Conservation (phyloP, 2,113 vertebrate genomes). For the Gila orcuttii region DNA sequence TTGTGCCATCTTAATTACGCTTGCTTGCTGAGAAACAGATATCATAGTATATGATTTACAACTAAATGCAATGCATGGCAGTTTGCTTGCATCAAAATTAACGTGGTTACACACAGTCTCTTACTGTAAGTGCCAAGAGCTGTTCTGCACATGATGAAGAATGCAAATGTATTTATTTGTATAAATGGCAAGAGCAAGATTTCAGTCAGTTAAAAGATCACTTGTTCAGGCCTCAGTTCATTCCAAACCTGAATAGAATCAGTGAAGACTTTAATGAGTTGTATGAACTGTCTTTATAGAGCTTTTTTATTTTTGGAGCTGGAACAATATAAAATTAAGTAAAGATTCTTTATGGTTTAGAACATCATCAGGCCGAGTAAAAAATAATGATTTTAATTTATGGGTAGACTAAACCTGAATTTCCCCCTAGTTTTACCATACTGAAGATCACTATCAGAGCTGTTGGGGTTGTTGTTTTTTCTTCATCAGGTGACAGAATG, state of each 20-base stretch:
- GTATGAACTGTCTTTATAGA: no score
- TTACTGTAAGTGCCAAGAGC: not conserved
- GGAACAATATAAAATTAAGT: no score
- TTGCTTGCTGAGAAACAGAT: conserved; percentile 45
- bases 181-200: not conserved
- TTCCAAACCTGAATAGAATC: no score
- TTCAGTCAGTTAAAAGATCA: not conserved
- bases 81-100: conserved; percentile 47
- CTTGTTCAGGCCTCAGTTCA: not conserved
- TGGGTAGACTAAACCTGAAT: not conserved
- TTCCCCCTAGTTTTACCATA: not conserved
- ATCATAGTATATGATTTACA: conserved; percentile 43
- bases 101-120: not conserved
- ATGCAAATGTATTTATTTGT: not conserved
- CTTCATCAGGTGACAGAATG: no score
- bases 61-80: not conserved
- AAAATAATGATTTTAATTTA: not conserved
- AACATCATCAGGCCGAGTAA: not conserved
- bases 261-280: no score
- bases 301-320: no score
- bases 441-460: not conserved
- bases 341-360: not conserved
- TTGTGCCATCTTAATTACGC: conserved; percentile 3
- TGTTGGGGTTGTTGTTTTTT: not conserved
- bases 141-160: conserved; percentile 19